Percentiles rank a stretch among this genome's conserved stretches.
Conservation (phyloP, 2,113 vertebrate genomes). For the Gasterosteus nipponicus region DNA sequence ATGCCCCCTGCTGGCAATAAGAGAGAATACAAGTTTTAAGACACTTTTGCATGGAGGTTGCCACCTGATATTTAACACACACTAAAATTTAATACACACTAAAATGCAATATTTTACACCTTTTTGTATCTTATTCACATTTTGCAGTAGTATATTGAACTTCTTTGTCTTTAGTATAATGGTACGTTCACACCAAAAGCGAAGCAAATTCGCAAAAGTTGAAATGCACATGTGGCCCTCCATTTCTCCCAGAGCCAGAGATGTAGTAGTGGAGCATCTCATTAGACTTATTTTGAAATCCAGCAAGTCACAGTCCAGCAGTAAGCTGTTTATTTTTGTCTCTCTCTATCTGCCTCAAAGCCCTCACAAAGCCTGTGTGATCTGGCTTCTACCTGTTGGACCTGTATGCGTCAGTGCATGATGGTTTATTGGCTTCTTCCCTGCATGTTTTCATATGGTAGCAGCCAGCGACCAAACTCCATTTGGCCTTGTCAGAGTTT, state of each 20-base stretch:
- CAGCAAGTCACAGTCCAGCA: conserved; percentile 39
- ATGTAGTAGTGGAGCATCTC: neutral
- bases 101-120: neutral
- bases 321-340: conserved; percentile 66
- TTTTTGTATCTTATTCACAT: neutral
- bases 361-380: conserved; percentile 60
- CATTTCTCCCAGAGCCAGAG: conserved; percentile 11
- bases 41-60: too few relatives aligned
- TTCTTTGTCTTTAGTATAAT: neutral
- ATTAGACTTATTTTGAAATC: conserved; percentile 34
- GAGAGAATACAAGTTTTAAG: too few relatives aligned
- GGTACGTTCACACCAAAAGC: too few relatives aligned
- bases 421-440: conserved; percentile 32
- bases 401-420: conserved; percentile 8
- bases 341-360: conserved; percentile 58
- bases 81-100: neutral
- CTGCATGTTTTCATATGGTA: conserved; percentile 4
- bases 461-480: conserved; percentile 31
- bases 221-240: neutral
- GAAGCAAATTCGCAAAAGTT: neutral
- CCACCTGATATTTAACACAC: neutral
- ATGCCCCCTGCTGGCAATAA: too few relatives aligned
- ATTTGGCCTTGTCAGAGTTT: conserved; percentile 7
- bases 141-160: neutral
- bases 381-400: conserved; percentile 42